Conservation (phyloP, 2,113 vertebrate species). For the Nansenia antarctica region DNA sequence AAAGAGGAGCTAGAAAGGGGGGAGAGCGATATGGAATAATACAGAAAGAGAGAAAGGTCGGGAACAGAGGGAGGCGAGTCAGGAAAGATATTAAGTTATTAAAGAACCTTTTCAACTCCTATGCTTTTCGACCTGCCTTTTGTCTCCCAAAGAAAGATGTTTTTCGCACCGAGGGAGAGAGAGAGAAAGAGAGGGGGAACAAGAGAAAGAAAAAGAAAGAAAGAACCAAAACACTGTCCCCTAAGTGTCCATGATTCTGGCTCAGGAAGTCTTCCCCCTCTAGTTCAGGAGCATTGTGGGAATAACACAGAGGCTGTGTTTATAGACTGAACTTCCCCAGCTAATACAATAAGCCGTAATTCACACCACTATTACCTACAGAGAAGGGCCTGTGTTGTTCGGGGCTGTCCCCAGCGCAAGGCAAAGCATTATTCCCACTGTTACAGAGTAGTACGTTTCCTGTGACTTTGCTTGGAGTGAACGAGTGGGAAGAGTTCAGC, state of each 20-base stretch:
- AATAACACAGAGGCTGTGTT: slow-evolving; percentile 64
- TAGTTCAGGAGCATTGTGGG: slow-evolving; percentile 53
- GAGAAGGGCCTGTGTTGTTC: slow-evolving; percentile 66
- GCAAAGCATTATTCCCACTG: slow-evolving; percentile 50
- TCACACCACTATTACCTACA: slow-evolving; percentile 68
- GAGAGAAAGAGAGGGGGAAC: slow-evolving; percentile 29
- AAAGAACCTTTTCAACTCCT: slow-evolving; percentile 50
- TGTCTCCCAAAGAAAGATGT: slow-evolving; percentile 31
- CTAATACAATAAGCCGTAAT: slow-evolving; percentile 75
- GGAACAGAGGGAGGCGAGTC: neutral
- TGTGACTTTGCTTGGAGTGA: neutral
- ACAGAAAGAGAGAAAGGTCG: neutral
- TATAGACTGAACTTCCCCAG: slow-evolving; percentile 58
- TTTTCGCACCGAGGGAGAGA: neutral
- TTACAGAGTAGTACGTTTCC: slow-evolving; percentile 39
- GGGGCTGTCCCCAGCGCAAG: slow-evolving; percentile 48
- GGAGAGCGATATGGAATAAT: slow-evolving; percentile 16
- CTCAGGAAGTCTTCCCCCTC: slow-evolving; percentile 68
- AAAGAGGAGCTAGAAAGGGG: neutral
- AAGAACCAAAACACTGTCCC: slow-evolving; percentile 6
- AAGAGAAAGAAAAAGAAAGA: slow-evolving; percentile 19
- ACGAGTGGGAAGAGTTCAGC: slow-evolving; percentile 24
- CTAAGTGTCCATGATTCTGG: slow-evolving; percentile 40
- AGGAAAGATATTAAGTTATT: neutral
- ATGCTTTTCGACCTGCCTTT: slow-evolving; percentile 45